Conservation (phyloP, 2,888 invertebrate genomes). For the Scaptomyza caliginosa region DNA sequence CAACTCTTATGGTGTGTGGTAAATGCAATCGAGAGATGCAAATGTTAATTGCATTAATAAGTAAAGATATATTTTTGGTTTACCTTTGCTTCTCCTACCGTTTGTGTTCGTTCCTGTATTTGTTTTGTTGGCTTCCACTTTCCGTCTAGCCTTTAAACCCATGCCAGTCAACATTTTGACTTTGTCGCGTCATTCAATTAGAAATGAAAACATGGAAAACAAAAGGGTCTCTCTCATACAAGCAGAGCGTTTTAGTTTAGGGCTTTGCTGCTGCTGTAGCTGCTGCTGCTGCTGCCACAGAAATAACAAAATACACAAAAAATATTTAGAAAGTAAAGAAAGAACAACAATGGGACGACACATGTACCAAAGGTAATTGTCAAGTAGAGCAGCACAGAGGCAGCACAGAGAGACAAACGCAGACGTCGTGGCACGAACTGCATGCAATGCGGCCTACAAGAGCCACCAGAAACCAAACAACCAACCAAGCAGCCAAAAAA, state of each 20-base stretch:
- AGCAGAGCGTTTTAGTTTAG: slow-evolving; percentile 66
- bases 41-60: slow-evolving; percentile 79
- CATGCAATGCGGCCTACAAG: slow-evolving; percentile 32
- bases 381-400: slow-evolving; percentile 71
- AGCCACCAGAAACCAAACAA: slow-evolving; percentile 11
- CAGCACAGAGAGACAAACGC: slow-evolving; percentile 28
- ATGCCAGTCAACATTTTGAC: neutral
- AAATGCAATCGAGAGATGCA: slow-evolving; percentile 46
- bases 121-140: neutral
- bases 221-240: slow-evolving; percentile 52
- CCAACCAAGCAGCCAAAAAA: slow-evolving; percentile 17
- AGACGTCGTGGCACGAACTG: slow-evolving; percentile 69
- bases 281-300: slow-evolving; percentile 47
- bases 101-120: slow-evolving; percentile 13
- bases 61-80: slow-evolving; percentile 16
- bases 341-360: slow-evolving; percentile 67
- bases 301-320: slow-evolving; percentile 40
- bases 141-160: neutral
- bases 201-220: slow-evolving; percentile 70
- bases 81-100: neutral
- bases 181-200: slow-evolving; percentile 68
- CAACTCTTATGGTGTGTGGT: slow-evolving; percentile 13
- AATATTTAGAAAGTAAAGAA: slow-evolving; percentile 78
- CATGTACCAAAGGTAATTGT: slow-evolving; percentile 75
- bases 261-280: slow-evolving; percentile 48